Conservation (phyloP, 1,140 invertebrate genomes). For the Cyrtorhinus lividipennis region DNA sequence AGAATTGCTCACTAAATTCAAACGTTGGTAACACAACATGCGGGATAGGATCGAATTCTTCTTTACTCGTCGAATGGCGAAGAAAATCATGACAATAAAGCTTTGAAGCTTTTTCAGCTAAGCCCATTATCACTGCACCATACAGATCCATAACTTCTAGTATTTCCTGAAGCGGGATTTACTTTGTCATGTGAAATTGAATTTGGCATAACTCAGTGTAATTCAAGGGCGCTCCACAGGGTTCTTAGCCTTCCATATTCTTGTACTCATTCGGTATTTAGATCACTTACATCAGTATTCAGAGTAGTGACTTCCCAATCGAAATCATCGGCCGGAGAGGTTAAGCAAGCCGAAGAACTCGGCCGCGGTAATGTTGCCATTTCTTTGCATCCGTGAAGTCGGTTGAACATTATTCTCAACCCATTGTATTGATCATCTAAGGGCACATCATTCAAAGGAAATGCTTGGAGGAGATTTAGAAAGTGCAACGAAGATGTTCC, state of each 20-base stretch:
- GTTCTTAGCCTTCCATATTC: background rate
- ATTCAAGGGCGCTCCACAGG: no score
- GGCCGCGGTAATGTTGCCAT: no score
- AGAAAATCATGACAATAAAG: background rate
- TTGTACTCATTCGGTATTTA: background rate
- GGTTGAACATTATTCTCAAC: background rate
- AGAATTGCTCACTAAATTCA: no score
- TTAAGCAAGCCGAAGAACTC: background rate
- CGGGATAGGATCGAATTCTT: background rate
- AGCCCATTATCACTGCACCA: background rate
- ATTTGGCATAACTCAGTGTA: no score
- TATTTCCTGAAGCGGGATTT: background rate
- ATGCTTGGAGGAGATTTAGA: background rate
- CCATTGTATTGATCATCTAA: background rate
- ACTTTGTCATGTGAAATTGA: no score
- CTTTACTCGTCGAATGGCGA: background rate
- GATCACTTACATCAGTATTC: background rate
- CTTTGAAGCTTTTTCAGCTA: background rate
- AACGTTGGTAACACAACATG: background rate
- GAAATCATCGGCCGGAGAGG: background rate
- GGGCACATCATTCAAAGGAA: background rate
- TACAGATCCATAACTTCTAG: background rate
- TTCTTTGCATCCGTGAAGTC: no score
- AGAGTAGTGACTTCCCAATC: background rate
- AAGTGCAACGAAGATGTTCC: background rate